These are phyloP conservation scores for Drosophila barbarae DNA, from an alignment of 2,888 invertebrate genomes.

Conservation along the genomic window DNA sequence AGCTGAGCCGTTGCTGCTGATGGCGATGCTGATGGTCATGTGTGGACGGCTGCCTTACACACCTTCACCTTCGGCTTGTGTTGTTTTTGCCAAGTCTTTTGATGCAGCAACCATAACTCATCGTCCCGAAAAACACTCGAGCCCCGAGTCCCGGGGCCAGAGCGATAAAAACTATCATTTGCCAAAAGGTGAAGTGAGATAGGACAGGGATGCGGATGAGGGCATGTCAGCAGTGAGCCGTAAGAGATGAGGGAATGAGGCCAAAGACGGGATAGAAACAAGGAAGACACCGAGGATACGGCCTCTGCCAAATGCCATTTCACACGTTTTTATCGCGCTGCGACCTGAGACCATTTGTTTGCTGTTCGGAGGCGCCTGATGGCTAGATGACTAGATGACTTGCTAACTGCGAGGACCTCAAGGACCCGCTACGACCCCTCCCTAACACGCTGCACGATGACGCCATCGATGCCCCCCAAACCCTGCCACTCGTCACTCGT, in stretches of 20 bases:
- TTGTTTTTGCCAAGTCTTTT: conserved; percentile 58
- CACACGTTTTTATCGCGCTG: conserved; percentile 69
- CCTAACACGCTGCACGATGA: conserved; percentile 44
- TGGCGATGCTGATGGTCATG: conserved; percentile 45
- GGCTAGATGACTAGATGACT: conserved; percentile 61
- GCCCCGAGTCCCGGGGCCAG: conserved; percentile 35
- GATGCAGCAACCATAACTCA: conserved; percentile 73
- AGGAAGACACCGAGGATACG: conserved; percentile 11
- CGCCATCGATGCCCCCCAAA: conserved; percentile 66
- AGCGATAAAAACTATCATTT: conserved; percentile 74
- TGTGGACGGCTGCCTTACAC: conserved; percentile 44
- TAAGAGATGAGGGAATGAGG: background rate
- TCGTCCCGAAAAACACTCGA: conserved; percentile 63
- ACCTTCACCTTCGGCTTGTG: conserved; percentile 31
- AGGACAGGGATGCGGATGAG: conserved; percentile 23
- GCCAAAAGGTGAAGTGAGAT: conserved; percentile 66
- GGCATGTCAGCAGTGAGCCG: conserved; percentile 13
- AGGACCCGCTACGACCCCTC: conserved; percentile 9
- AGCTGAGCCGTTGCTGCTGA: conserved; percentile 45
- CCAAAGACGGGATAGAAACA: background rate
- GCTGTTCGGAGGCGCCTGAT: conserved; percentile 51
- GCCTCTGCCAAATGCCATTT: conserved; percentile 68
- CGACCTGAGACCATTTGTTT: conserved; percentile 62
- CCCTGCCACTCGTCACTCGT: conserved; percentile 43
- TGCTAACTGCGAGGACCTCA: conserved; percentile 38